phyloP scores from a whole-genome alignment of 1,140 invertebrate genomes.

The Pristionchus pacificus region DNA sequence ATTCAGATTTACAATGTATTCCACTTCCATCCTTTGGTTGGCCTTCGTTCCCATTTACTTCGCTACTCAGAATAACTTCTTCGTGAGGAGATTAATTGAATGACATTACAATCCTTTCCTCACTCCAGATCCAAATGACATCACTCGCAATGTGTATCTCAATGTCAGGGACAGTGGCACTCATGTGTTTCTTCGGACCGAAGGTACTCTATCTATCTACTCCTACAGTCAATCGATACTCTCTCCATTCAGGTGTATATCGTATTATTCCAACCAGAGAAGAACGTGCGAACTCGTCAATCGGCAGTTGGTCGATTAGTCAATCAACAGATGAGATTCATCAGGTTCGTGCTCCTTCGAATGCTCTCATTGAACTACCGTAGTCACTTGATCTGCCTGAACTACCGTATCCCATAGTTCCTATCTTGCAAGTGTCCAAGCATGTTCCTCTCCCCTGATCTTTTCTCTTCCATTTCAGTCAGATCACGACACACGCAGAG shows the following conservation, averaged over 20 bases:
- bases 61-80: constrained; percentile 63
- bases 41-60: constrained; percentile 73
- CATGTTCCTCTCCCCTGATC: not conserved
- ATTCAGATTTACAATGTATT: constrained; percentile 69
- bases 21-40: constrained; percentile 72
- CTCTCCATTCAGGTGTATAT: constrained; percentile 64
- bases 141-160: constrained; percentile 63
- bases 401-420: not conserved
- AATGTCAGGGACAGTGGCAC: constrained; percentile 63
- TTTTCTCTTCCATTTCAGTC: constrained; percentile 20
- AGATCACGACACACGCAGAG: constrained; percentile 31
- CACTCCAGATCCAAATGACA: constrained; percentile 63
- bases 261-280: constrained; percentile 68
- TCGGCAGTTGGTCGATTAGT: constrained; percentile 56
- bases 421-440: not conserved
- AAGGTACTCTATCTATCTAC: constrained; percentile 54
- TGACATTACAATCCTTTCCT: not conserved
- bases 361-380: not conserved
- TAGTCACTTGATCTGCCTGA: not conserved
- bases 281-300: constrained; percentile 63
- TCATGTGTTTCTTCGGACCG: constrained; percentile 65
- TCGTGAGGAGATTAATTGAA: constrained; percentile 59
- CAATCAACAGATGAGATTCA: constrained; percentile 58
- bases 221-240: too few relatives aligned
- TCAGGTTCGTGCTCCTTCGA: constrained; percentile 42